Conservation (phyloP, 1,140 invertebrate genomes). For the Dolichoris vasculosae region DNA sequence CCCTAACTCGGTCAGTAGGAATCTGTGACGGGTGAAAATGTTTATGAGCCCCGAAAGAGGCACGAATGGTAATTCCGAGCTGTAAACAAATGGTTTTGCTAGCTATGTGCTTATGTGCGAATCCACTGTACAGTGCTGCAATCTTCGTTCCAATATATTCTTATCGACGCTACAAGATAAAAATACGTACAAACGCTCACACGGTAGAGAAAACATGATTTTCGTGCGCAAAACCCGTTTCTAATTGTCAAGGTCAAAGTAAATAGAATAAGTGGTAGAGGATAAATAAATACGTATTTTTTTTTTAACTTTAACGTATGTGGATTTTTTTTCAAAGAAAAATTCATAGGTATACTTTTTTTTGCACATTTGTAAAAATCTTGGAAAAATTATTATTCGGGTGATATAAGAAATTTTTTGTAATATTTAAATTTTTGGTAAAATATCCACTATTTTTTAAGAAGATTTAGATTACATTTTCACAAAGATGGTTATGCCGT, state of each 20-base stretch:
- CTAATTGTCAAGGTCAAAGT: neutral
- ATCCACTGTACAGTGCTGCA: neutral
- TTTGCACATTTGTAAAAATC: neutral
- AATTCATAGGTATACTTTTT: neutral
- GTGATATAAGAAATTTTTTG: too few relatives aligned
- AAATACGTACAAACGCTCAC: neutral
- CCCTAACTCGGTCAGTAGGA: conserved; percentile 69
- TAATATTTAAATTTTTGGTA: too few relatives aligned
- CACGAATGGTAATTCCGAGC: conserved; percentile 29
- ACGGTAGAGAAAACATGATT: neutral
- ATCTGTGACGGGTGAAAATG: conserved; percentile 71
- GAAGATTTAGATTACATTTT: too few relatives aligned
- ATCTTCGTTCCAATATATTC: neutral
- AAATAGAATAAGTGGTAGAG: neutral
- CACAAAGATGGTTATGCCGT: too few relatives aligned
- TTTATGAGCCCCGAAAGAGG: neutral
- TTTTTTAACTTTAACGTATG: neutral
- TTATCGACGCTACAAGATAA: neutral
- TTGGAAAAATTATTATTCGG: neutral
- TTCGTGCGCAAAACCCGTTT: neutral
- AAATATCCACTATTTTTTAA: too few relatives aligned
- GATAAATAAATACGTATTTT: neutral
- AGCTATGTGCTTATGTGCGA: neutral
- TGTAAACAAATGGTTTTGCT: conserved; percentile 40
- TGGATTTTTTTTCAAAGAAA: neutral